phyloP scores from a whole-genome alignment of 2,888 invertebrate genomes.

The Baronia brevicornis region DNA sequence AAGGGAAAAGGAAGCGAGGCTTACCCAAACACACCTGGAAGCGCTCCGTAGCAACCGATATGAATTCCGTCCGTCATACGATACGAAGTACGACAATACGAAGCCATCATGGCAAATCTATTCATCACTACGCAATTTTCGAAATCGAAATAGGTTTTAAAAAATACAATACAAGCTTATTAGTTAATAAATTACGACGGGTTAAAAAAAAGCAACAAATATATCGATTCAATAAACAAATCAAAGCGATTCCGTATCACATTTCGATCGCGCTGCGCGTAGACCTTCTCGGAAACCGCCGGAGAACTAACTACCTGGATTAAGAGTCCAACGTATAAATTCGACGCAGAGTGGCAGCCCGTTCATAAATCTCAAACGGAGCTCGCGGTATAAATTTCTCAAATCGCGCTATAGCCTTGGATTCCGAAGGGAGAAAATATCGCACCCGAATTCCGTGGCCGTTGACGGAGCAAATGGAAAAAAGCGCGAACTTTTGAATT shows the following conservation, averaged over 20 bases:
- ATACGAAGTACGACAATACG: too few relatives aligned
- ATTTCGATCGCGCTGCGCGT: slow-evolving; percentile 13
- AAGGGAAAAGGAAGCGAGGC: too few relatives aligned
- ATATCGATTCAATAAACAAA: too few relatives aligned
- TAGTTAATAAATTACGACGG: too few relatives aligned
- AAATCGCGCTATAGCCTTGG: slow-evolving; percentile 60
- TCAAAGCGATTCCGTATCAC: slow-evolving; percentile 11
- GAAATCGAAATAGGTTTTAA: too few relatives aligned
- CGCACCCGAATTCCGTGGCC: slow-evolving; percentile 70
- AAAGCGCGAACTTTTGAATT: slow-evolving; percentile 57
- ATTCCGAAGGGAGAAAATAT: slow-evolving; percentile 70
- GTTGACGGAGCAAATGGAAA: slow-evolving; percentile 60
- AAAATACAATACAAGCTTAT: too few relatives aligned
- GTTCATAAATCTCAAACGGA: slow-evolving; percentile 52
- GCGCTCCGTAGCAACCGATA: too few relatives aligned
- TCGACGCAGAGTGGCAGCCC: slow-evolving; percentile 37
- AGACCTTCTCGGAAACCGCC: slow-evolving; percentile 25
- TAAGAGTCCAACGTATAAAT: slow-evolving; percentile 51
- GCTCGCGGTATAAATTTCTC: slow-evolving; percentile 57
- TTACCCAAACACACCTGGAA: too few relatives aligned
- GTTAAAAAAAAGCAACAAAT: too few relatives aligned
- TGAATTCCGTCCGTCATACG: too few relatives aligned
- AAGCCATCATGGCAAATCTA: too few relatives aligned
- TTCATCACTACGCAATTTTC: too few relatives aligned
- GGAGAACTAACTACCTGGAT: slow-evolving; percentile 41